These are phyloP conservation scores for Cephus pulcher DNA, from an alignment of 2,888 invertebrate species.

Conservation along the genomic window DNA sequence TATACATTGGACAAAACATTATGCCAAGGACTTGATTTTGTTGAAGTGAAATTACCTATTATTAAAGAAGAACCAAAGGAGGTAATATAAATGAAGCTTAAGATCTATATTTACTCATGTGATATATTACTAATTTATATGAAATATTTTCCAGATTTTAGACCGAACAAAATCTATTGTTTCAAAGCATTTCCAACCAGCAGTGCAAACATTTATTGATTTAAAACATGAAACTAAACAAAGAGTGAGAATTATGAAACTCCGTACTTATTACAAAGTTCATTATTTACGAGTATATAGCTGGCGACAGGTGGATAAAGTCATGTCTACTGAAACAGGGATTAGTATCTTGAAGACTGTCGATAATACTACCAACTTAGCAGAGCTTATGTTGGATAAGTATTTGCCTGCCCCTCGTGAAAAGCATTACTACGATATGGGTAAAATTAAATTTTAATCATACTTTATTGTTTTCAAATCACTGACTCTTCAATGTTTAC, in stretches of 20 bases:
- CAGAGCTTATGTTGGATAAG: conserved; percentile 80
- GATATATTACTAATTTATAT: background rate
- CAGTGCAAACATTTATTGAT: conserved; percentile 50
- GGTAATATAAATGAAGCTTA: conserved; percentile 35
- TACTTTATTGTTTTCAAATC: conserved; percentile 16
- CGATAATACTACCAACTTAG: conserved; percentile 76
- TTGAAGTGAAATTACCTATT: conserved; percentile 75
- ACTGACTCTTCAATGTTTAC: conserved; percentile 15
- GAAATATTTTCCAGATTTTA: conserved; percentile 46
- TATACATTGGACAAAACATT: conserved; percentile 73
- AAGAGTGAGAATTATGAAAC: conserved; percentile 49
- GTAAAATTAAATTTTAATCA: conserved; percentile 37
- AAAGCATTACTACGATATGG: conserved; percentile 69
- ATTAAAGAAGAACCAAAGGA: conserved; percentile 73
- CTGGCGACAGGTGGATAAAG: conserved; percentile 79
- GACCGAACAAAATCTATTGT: conserved; percentile 58
- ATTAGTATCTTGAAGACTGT: conserved; percentile 76
- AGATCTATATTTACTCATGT: conserved; percentile 1
- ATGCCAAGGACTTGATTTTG: conserved; percentile 75
- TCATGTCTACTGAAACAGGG: conserved; percentile 78
- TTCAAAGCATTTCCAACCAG: conserved; percentile 47
- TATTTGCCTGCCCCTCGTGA: conserved; percentile 75
- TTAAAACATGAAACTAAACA: conserved; percentile 53
- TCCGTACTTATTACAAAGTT: conserved; percentile 67
- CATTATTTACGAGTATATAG: conserved; percentile 77